Conservation (phyloP, 92 coral and sea anemone species). For the Parazoanthus atlanticus region DNA sequence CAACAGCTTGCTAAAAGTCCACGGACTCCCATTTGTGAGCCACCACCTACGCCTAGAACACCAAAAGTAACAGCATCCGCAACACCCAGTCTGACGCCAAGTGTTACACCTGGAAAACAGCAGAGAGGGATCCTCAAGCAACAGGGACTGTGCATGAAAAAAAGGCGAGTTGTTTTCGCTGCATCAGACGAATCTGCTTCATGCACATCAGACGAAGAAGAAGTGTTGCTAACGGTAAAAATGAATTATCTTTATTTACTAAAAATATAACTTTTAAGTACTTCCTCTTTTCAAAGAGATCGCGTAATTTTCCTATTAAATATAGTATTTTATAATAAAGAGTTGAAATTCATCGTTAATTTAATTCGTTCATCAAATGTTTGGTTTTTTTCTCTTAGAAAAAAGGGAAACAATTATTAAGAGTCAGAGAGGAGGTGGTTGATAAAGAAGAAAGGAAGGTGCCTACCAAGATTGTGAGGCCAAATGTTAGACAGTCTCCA, state of each 20-base stretch:
- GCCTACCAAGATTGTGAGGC: slow-evolving; percentile 74
- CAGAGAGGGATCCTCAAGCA: slow-evolving; percentile 76
- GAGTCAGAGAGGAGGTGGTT: slow-evolving; percentile 6
- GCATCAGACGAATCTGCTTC: slow-evolving; percentile 68
- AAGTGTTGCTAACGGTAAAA: slow-evolving; percentile 56
- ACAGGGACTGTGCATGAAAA: slow-evolving; percentile 66
- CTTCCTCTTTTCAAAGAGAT: background rate
- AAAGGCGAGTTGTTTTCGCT: slow-evolving; percentile 91
- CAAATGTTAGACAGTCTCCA: slow-evolving; percentile 92
- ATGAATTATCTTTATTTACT: background rate
- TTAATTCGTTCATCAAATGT: background rate
- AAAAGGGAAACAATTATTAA: slow-evolving; percentile 12
- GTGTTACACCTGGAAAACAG: slow-evolving; percentile 8
- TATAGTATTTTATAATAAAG: too few relatives aligned
- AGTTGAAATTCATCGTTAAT: too few relatives aligned
- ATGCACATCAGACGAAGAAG: slow-evolving; percentile 75
- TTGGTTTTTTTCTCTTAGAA: slow-evolving; percentile 20
- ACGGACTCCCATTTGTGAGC: slow-evolving; percentile 2
- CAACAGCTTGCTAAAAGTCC: slow-evolving; percentile 20
- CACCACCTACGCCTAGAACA: slow-evolving; percentile 8
- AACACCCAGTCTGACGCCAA: slow-evolving; percentile 22
- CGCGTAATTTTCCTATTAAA: background rate
- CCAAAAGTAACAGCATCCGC: background rate
- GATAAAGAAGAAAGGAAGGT: slow-evolving; percentile 57
- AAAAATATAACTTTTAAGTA: background rate